These are phyloP conservation scores for Gymnarchus niloticus DNA, from an alignment of 2,113 vertebrate genomes.

Conservation along the genomic window DNA sequence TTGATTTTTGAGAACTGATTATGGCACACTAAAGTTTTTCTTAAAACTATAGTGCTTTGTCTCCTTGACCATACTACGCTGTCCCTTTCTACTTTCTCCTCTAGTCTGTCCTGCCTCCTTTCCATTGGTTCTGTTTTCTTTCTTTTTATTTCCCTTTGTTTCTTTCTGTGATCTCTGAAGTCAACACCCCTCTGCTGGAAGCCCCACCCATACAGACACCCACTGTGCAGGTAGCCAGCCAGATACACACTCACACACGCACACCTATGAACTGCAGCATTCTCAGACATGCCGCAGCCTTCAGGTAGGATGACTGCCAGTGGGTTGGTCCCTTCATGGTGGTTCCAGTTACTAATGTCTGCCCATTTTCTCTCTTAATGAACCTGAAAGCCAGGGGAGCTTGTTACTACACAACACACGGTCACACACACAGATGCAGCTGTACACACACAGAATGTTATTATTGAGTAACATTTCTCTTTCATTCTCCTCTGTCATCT, in stretches of 20 bases:
- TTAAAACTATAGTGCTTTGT: neutral
- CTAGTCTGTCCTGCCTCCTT: constrained; percentile 5
- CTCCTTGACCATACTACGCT: neutral
- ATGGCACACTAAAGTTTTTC: neutral
- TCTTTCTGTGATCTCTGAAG: neutral
- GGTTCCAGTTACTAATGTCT: neutral
- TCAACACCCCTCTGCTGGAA: neutral
- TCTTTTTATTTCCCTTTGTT: neutral
- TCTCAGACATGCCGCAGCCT: neutral
- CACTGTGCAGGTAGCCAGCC: neutral
- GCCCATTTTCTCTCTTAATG: neutral
- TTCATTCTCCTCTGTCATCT: too few relatives aligned
- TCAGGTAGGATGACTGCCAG: neutral
- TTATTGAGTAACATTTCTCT: too few relatives aligned
- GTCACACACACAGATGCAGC: neutral
- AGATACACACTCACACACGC: neutral
- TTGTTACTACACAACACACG: neutral
- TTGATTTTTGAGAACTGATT: neutral
- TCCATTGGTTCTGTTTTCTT: neutral
- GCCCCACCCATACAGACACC: neutral
- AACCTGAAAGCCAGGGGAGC: neutral
- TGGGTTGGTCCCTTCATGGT: neutral
- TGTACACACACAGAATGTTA: too few relatives aligned
- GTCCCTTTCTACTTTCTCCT: neutral
- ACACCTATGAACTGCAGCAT: too few relatives aligned